Conservation (phyloP, 2,113 vertebrate species). For the Rallus limicola region DNA sequence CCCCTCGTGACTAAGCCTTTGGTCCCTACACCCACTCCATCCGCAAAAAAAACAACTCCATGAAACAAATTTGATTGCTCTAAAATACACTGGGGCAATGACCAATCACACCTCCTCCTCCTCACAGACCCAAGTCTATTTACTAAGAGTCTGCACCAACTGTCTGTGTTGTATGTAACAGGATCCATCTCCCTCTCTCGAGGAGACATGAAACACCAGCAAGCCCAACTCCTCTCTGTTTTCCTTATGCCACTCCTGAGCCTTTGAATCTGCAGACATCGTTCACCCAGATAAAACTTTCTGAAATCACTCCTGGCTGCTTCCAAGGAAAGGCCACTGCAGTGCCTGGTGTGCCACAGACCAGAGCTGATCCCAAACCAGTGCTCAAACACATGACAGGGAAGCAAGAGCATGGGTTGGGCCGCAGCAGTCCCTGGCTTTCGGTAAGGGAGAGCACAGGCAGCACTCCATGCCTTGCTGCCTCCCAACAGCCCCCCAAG, state of each 20-base stretch:
- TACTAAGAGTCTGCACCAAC: slow-evolving; percentile 37
- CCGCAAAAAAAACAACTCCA: slow-evolving; percentile 26
- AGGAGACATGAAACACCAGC: background rate
- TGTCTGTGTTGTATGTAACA: background rate
- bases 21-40: slow-evolving; percentile 59
- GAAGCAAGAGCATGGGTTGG: background rate
- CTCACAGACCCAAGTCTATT: slow-evolving; percentile 28
- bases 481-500: background rate
- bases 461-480: background rate
- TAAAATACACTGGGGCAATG: slow-evolving; percentile 51
- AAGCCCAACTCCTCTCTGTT: background rate
- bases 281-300: background rate
- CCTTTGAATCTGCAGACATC: background rate
- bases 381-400: rapidly evolving
- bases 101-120: slow-evolving; percentile 49
- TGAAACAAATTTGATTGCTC: slow-evolving; percentile 46
- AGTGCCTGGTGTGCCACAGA: background rate
- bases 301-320: background rate
- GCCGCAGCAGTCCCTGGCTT: background rate
- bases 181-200: slow-evolving; percentile 33
- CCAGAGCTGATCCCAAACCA: background rate
- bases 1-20: slow-evolving; percentile 49
- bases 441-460: background rate
- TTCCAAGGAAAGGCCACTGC: background rate
- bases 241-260: background rate